phyloP scores from a whole-genome alignment of 2,797 vertebrate species.

The Petrocephalus sullivani region DNA sequence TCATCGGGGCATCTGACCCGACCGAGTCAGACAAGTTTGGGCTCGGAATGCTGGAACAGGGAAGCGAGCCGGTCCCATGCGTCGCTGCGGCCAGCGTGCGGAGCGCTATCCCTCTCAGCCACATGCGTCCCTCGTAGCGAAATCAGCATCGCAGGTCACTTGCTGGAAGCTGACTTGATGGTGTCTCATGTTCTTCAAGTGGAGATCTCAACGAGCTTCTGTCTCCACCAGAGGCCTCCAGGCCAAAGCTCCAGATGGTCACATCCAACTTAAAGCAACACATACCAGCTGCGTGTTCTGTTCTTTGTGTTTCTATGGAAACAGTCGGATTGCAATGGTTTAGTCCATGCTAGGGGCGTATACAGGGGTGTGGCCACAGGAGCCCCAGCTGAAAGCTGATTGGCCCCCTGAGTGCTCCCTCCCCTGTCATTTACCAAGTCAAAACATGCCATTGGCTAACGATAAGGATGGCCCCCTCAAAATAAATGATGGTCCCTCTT shows the following conservation, averaged over 20 bases:
- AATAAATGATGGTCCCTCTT: not conserved
- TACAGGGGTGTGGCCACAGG: not conserved
- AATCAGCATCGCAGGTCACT: not conserved
- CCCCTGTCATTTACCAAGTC: not conserved
- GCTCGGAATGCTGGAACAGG: not conserved
- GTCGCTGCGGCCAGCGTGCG: not conserved
- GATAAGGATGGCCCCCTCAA: not conserved
- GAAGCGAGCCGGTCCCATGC: not conserved
- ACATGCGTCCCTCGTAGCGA: not conserved
- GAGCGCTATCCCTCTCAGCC: not conserved
- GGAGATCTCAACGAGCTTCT: not conserved
- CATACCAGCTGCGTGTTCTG: not conserved
- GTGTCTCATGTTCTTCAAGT: not conserved
- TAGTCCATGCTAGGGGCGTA: not conserved
- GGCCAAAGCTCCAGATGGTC: not conserved
- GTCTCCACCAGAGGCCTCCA: not conserved
- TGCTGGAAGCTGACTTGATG: not conserved
- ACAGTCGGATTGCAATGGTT: not conserved
- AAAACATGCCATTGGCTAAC: not conserved
- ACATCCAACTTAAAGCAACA: not conserved
- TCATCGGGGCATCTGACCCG: not conserved
- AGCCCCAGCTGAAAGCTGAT: not conserved
- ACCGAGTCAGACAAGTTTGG: not conserved
- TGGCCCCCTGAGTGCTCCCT: not conserved
- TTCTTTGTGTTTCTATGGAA: not conserved